phyloP scores from a whole-genome alignment of 2,797 vertebrate species.

The Xenentodon cancila region DNA sequence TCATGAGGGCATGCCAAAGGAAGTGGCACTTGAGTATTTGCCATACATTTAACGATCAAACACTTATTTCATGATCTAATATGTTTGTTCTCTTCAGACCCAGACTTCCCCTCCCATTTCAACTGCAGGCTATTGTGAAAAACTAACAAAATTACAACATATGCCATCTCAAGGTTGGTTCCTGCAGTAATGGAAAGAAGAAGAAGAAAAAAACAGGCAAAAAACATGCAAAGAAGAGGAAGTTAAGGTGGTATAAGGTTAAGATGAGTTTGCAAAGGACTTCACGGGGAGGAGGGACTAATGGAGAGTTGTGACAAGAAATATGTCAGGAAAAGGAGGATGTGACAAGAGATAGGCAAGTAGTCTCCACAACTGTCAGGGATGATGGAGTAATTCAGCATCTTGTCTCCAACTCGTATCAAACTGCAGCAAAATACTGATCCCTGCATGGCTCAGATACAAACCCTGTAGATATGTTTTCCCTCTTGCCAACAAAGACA shows the following conservation, averaged over 20 bases:
- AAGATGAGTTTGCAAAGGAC: conserved; percentile 17
- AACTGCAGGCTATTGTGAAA: conserved; percentile 29
- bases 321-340: conserved; percentile 45
- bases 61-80: conserved; percentile 43
- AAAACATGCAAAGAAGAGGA: conserved; percentile 19
- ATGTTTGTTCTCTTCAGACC: conserved; percentile 13
- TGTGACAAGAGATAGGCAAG: conserved; percentile 54
- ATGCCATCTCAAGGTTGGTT: neutral
- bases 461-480: conserved; percentile 1
- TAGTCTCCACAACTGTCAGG: conserved; percentile 66
- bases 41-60: conserved; percentile 53
- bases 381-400: conserved; percentile 59
- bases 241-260: conserved; percentile 18
- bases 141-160: conserved; percentile 3
- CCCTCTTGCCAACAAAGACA: conserved; percentile 8
- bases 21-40: conserved; percentile 33
- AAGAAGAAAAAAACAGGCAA: conserved; percentile 7
- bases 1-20: conserved; percentile 39
- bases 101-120: conserved; percentile 15
- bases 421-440: conserved; percentile 53
- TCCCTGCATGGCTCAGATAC: conserved; percentile 33
- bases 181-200: neutral
- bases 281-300: conserved; percentile 23
- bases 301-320: conserved; percentile 30
- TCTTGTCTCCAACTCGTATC: conserved; percentile 59